These are phyloP conservation scores for Argya squamiceps DNA, from an alignment of 2,797 vertebrate species.

Conservation along the genomic window DNA sequence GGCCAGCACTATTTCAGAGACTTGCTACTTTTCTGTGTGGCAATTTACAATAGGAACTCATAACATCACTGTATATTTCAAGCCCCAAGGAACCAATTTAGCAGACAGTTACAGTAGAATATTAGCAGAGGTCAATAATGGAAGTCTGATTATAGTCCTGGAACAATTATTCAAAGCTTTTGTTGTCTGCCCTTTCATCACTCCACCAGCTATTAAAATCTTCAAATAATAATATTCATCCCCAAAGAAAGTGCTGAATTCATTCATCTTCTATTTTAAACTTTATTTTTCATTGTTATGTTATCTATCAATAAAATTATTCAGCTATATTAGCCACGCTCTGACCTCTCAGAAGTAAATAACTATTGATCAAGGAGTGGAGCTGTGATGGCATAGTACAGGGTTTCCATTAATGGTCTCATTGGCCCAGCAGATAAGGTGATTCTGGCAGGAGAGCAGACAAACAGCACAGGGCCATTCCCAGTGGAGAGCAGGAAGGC, in stretches of 20 bases:
- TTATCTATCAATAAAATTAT: constrained; percentile 83
- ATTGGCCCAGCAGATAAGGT: constrained; percentile 70
- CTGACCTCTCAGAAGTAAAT: constrained; percentile 81
- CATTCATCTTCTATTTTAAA: constrained; percentile 79
- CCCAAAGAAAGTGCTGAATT: constrained; percentile 73
- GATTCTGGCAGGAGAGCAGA: constrained; percentile 47
- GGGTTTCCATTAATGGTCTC: constrained; percentile 77
- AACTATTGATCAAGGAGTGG: constrained; percentile 82
- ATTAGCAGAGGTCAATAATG: constrained; percentile 98
- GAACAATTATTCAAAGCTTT: constrained; percentile 88
- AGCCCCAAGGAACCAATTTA: constrained; percentile 99
- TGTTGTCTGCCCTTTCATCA: constrained; percentile 90
- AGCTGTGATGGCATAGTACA: constrained; percentile 68
- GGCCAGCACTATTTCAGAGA: constrained; percentile 88
- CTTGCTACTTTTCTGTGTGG: constrained; percentile 87
- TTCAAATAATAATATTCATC: constrained; percentile 79
- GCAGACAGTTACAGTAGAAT: constrained; percentile 93
- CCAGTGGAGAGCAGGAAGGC: background rate
- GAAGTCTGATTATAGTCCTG: constrained; percentile 92
- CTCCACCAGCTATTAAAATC: constrained; percentile 77
- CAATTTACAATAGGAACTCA: constrained; percentile 93
- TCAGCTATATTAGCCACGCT: constrained; percentile 79
- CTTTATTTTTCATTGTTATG: constrained; percentile 84
- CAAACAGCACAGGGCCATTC: background rate
- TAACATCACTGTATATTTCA: constrained; percentile 90